These are phyloP conservation scores for Orestias chungarensis DNA, from an alignment of 2,797 vertebrate species.

Conservation along the genomic window DNA sequence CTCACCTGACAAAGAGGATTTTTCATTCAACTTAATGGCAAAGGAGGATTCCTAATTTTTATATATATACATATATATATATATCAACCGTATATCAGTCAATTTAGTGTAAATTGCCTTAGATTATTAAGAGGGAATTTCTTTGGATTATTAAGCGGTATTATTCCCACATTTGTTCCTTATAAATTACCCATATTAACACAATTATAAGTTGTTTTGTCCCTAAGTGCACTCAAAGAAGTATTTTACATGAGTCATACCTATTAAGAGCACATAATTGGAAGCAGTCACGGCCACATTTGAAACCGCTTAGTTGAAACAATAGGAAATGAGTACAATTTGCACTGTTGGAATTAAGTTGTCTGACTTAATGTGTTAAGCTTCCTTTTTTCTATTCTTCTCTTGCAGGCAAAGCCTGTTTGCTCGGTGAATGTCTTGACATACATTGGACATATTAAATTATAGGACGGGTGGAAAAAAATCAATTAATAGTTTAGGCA, in stretches of 20 bases:
- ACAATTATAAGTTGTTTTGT: constrained; percentile 47
- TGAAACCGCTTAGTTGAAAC: constrained; percentile 82
- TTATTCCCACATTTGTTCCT: constrained; percentile 3
- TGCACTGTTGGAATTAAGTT: constrained; percentile 65
- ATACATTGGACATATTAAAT: constrained; percentile 68
- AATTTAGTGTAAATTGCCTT: too few relatives aligned
- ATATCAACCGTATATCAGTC: too few relatives aligned
- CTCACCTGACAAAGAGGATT: too few relatives aligned
- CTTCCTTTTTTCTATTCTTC: constrained; percentile 26
- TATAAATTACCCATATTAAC: constrained; percentile 29
- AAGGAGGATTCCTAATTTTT: too few relatives aligned
- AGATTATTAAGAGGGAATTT: constrained; percentile 1
- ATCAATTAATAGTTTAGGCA: constrained; percentile 72
- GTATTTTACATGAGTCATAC: constrained; percentile 67
- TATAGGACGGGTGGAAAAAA: constrained; percentile 58
- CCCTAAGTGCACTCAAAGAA: constrained; percentile 45
- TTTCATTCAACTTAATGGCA: too few relatives aligned
- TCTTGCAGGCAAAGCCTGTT: constrained; percentile 33
- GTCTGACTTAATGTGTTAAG: constrained; percentile 55
- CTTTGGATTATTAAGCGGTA: neutral
- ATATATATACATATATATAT: too few relatives aligned
- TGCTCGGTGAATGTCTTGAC: constrained; percentile 49
- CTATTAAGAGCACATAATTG: constrained; percentile 77
- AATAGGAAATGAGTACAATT: constrained; percentile 79
- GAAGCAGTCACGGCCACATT: constrained; percentile 68